Conservation (phyloP, 1,140 invertebrate genomes). For the Hylaeus volcanicus region DNA sequence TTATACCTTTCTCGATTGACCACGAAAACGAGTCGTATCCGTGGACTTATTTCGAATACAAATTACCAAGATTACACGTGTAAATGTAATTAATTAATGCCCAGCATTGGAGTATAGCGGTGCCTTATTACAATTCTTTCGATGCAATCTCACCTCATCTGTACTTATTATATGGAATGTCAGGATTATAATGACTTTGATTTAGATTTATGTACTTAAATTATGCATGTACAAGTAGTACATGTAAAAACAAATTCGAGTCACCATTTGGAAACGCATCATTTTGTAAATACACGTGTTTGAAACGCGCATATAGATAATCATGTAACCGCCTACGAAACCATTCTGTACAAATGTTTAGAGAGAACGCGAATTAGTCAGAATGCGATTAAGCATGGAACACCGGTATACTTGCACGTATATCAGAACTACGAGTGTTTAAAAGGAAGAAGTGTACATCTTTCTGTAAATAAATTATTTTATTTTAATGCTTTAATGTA, state of each 20-base stretch:
- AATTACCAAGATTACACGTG: slow-evolving; percentile 30
- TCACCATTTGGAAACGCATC: not conserved
- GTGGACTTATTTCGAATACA: slow-evolving; percentile 12
- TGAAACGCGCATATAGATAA: not conserved
- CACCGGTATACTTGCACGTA: slow-evolving; percentile 38
- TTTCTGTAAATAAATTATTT: slow-evolving; percentile 52
- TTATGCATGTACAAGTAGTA: not conserved
- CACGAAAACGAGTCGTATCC: not conserved
- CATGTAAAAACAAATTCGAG: not conserved
- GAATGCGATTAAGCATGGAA: slow-evolving; percentile 37
- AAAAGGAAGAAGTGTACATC: slow-evolving; percentile 45
- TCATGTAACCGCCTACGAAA: slow-evolving; percentile 17
- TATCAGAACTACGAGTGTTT: slow-evolving; percentile 17
- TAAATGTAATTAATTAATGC: no score
- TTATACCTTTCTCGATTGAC: slow-evolving; percentile 20
- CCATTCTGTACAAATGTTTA: slow-evolving; percentile 44
- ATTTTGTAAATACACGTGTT: slow-evolving; percentile 39
- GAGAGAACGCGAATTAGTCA: slow-evolving; percentile 21
- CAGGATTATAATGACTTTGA: no score
- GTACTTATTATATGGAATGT: no score
- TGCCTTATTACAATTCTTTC: slow-evolving; percentile 44
- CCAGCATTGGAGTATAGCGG: slow-evolving; percentile 27
- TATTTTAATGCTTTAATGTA: slow-evolving; percentile 53
- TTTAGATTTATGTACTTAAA: not conserved
- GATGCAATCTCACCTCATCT: not conserved